Evolutionary conservation across 1,140 invertebrate genomes (phyloP).

Genomic region (Holotrichia oblita): DNA sequence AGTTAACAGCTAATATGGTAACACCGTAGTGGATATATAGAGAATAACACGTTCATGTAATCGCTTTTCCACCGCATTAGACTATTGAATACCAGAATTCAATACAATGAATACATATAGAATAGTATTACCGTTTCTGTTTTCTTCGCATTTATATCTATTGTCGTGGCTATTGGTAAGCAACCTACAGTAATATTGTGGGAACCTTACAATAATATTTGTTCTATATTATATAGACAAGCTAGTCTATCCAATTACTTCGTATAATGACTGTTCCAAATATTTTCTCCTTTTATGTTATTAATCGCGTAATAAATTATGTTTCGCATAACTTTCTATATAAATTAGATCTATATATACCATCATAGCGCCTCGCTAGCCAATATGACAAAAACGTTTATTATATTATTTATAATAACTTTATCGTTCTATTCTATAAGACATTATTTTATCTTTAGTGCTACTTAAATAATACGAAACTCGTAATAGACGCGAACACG

Average conservation of each 20-base stretch:
- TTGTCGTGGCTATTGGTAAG: neutral
- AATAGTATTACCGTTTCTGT: too few relatives aligned
- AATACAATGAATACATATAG: neutral
- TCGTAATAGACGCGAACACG: neutral
- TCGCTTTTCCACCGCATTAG: too few relatives aligned
- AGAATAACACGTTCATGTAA: too few relatives aligned
- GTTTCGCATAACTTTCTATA: slow-evolving; percentile 1
- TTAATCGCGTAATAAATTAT: neutral
- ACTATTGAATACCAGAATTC: neutral
- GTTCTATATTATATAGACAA: slow-evolving; percentile 5
- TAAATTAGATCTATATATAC: neutral
- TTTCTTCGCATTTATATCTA: neutral
- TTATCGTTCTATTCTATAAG: neutral
- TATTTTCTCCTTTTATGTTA: slow-evolving; percentile 1
- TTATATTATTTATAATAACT: neutral
- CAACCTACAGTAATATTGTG: neutral
- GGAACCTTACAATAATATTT: slow-evolving; percentile 12
- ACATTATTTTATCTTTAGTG: neutral
- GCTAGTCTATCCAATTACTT: slow-evolving; percentile 8
- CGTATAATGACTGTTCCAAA: slow-evolving; percentile 4
- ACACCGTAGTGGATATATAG: too few relatives aligned
- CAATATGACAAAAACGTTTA: neutral
- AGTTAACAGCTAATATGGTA: too few relatives aligned
- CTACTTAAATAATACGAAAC: neutral
- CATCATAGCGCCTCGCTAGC: neutral